Conservation (phyloP, 2,797 vertebrate species). For the Syngnathus rostellatus region DNA sequence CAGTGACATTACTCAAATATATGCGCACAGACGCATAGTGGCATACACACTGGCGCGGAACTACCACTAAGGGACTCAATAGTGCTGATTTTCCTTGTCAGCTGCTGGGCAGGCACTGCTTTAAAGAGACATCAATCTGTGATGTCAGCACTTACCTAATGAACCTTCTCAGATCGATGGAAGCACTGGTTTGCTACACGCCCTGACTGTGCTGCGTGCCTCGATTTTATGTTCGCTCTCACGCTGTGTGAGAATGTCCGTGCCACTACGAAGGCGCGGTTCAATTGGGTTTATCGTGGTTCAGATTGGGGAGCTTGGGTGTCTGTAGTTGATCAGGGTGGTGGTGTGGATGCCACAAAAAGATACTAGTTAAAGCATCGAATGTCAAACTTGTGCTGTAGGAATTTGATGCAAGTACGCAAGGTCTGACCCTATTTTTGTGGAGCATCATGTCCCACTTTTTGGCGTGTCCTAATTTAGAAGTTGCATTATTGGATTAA, state of each 20-base stretch:
- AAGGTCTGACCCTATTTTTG: background rate
- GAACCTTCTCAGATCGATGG: constrained; percentile 93
- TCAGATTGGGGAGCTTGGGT: background rate
- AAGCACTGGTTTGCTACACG: constrained; percentile 70
- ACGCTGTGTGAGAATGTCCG: constrained; percentile 38
- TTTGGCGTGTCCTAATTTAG: background rate
- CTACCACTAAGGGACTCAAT: constrained; percentile 80
- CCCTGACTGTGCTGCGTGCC: constrained; percentile 43
- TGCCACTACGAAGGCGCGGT: constrained; percentile 16
- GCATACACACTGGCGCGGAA: constrained; percentile 26
- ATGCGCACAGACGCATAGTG: constrained; percentile 24
- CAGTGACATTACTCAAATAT: constrained; percentile 23
- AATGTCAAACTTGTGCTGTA: background rate
- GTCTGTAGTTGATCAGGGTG: background rate
- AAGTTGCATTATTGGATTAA: background rate
- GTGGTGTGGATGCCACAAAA: background rate
- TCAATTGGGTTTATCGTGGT: constrained; percentile 22
- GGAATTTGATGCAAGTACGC: background rate
- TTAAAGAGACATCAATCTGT: constrained; percentile 99
- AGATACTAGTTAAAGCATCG: background rate
- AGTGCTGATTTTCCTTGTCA: constrained; percentile 89
- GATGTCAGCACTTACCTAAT: constrained; percentile 99
- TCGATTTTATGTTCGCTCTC: constrained; percentile 53
- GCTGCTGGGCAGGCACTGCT: constrained; percentile 81
- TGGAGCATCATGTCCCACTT: background rate